A percentile compares a stretch with the other conserved stretches of the same genome.
These are phyloP conservation scores for Ferdinandea cuprea DNA, from an alignment of 2,888 invertebrate species.

Conservation along the genomic window DNA sequence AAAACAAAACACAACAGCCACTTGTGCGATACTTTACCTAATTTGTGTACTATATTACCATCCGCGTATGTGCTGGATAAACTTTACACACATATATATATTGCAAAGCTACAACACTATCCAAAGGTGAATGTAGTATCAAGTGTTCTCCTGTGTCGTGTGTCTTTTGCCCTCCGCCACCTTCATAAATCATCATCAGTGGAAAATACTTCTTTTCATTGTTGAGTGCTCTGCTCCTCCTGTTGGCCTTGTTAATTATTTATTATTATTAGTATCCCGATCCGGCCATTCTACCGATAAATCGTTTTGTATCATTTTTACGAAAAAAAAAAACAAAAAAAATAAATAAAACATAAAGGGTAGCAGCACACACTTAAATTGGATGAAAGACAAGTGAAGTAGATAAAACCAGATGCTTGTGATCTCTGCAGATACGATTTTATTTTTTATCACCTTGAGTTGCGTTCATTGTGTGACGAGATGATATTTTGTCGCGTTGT, in stretches of 20 bases:
- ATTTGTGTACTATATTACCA: slow-evolving; percentile 56
- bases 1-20: slow-evolving; percentile 65
- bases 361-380: slow-evolving; percentile 1
- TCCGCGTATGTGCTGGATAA: neutral
- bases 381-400: slow-evolving; percentile 29
- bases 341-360: slow-evolving; percentile 17
- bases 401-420: slow-evolving; percentile 35
- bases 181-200: slow-evolving; percentile 7
- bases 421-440: slow-evolving; percentile 56
- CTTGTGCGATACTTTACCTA: slow-evolving; percentile 68
- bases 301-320: neutral
- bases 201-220: neutral
- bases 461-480: slow-evolving; percentile 3
- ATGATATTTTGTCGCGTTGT: slow-evolving; percentile 49
- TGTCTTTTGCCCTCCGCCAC: no score
- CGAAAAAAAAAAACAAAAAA: slow-evolving; percentile 2
- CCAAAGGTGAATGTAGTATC: slow-evolving; percentile 46
- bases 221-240: neutral
- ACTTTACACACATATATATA: slow-evolving; percentile 43
- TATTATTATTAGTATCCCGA: slow-evolving; percentile 29
- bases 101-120: slow-evolving; percentile 37
- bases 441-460: slow-evolving; percentile 10
- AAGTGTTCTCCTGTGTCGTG: neutral
- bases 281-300: neutral
- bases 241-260: slow-evolving; percentile 34